Evolutionary conservation across 2,113 vertebrate genomes (phyloP).

Genomic region (Anarhynchus alexandrinus): DNA sequence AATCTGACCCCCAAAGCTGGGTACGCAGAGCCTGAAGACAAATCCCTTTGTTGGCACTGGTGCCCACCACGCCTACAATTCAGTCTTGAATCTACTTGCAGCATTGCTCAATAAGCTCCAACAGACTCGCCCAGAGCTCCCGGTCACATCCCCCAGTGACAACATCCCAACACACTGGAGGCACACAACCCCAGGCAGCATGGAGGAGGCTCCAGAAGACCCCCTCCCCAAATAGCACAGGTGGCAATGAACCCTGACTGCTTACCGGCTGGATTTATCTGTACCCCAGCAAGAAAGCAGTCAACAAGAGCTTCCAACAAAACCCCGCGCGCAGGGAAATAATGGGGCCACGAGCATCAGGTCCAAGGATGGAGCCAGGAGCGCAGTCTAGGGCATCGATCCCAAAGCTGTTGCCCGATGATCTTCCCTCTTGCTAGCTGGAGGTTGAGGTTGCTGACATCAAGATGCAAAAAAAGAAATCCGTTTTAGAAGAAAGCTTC

Average conservation of each 20-base stretch:
- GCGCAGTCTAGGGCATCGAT: not conserved
- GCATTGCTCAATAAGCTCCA: not conserved
- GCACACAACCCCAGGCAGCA: accelerated
- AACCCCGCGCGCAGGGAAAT: not conserved
- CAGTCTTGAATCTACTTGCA: not conserved
- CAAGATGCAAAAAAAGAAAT: not conserved
- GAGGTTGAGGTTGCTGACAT: not conserved
- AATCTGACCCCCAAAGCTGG: not conserved
- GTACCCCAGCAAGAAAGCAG: not conserved
- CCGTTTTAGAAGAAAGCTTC: not conserved
- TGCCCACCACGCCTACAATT: accelerated
- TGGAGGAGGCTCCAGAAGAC: not conserved
- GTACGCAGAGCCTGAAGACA: not conserved
- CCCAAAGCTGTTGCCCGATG: accelerated
- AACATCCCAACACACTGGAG: not conserved
- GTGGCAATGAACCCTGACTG: not conserved
- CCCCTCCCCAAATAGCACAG: not conserved
- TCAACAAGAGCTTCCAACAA: not conserved
- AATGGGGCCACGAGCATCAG: not conserved
- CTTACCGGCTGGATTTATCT: not conserved
- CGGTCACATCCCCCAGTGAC: accelerated
- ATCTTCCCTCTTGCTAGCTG: not conserved
- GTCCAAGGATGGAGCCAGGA: not conserved
- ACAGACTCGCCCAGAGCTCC: not conserved
- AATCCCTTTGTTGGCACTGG: not conserved